Conservation (phyloP, 2,113 vertebrate genomes). For the Herpailurus yagouaroundi region DNA sequence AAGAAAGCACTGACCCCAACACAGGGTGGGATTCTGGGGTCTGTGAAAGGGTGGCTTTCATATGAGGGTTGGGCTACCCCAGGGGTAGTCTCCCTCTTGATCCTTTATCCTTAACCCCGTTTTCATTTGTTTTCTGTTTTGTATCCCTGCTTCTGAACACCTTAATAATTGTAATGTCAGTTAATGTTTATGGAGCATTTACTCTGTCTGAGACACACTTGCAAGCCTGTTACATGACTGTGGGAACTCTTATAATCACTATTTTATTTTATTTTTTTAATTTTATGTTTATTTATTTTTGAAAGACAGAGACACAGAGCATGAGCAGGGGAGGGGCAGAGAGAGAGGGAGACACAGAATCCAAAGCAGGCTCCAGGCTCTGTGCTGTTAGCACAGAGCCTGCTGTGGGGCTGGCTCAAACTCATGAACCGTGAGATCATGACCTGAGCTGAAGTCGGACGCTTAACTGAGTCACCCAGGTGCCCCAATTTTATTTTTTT, state of each 20-base stretch:
- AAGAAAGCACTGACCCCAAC: background rate
- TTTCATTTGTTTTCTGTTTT: background rate
- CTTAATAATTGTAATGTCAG: background rate
- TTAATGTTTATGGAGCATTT: background rate
- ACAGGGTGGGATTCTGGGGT: background rate
- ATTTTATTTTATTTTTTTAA: background rate
- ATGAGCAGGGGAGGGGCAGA: no score
- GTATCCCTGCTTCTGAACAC: background rate
- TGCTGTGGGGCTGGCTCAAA: no score
- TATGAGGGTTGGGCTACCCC: background rate
- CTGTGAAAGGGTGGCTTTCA: background rate
- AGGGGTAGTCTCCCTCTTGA: rapidly evolving
- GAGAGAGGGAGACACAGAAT: no score
- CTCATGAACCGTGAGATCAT: no score
- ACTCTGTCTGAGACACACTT: background rate
- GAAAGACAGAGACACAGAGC: no score
- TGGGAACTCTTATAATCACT: background rate
- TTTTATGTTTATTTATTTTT: no score
- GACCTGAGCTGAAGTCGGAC: no score
- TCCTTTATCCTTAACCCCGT: background rate
- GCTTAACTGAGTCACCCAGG: no score
- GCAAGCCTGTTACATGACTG: background rate
- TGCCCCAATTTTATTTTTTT: no score
- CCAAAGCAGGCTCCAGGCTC: no score
- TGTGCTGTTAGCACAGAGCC: no score